Conservation (phyloP, 2,888 invertebrate species). For the Myopa testacea region DNA sequence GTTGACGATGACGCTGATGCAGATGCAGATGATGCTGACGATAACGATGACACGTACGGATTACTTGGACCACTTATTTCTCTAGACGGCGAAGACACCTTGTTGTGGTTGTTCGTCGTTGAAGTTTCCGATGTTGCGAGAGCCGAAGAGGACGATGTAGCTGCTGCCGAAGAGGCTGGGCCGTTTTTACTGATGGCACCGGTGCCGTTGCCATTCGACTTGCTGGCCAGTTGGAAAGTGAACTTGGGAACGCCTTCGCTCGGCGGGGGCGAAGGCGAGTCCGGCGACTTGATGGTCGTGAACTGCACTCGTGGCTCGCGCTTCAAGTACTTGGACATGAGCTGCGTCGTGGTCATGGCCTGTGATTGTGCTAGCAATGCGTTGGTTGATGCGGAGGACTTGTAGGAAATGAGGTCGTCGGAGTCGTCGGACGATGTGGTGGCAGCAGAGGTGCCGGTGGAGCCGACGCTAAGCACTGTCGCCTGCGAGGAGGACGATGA, state of each 20-base stretch:
- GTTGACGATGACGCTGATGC: slow-evolving; percentile 54
- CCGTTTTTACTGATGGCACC: slow-evolving; percentile 59
- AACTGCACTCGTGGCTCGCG: slow-evolving; percentile 66
- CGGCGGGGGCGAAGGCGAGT: slow-evolving; percentile 65
- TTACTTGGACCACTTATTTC: slow-evolving; percentile 52
- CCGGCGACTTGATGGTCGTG: slow-evolving; percentile 64
- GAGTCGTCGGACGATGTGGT: slow-evolving; percentile 65
- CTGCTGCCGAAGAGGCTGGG: slow-evolving; percentile 48
- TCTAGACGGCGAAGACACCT: slow-evolving; percentile 61
- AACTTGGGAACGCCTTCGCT: slow-evolving; percentile 60
- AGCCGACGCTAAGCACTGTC: slow-evolving; percentile 62
- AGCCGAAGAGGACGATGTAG: slow-evolving; percentile 43
- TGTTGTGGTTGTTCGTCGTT: slow-evolving; percentile 52
- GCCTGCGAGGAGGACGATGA: slow-evolving; percentile 66
- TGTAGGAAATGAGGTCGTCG: slow-evolving; percentile 65
- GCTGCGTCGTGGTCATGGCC: slow-evolving; percentile 66
- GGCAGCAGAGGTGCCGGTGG: slow-evolving; percentile 64
- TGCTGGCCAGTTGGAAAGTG: slow-evolving; percentile 61
- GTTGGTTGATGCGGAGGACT: slow-evolving; percentile 65
- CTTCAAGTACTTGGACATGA: slow-evolving; percentile 67
- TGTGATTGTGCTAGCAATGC: slow-evolving; percentile 66
- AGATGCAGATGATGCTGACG: slow-evolving; percentile 46
- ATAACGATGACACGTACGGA: slow-evolving; percentile 30
- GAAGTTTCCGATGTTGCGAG: slow-evolving; percentile 48
- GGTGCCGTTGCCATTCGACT: slow-evolving; percentile 50